These are phyloP conservation scores for Chanos chanos DNA, from an alignment of 2,797 vertebrate species.

Conservation along the genomic window DNA sequence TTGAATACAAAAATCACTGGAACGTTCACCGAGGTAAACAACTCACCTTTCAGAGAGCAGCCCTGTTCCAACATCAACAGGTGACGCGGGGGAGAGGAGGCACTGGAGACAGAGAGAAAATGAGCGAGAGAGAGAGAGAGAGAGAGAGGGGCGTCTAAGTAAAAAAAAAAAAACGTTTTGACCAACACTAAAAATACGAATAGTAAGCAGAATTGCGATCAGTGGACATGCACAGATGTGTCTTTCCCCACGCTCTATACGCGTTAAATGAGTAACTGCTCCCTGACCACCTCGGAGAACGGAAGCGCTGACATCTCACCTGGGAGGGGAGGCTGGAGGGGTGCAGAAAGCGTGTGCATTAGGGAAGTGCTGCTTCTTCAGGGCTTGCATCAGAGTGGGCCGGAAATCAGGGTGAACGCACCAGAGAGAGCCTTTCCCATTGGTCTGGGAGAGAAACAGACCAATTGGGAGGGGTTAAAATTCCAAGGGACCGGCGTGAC, in stretches of 20 bases:
- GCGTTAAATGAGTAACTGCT: no score
- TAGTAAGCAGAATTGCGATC: neutral
- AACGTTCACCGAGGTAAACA: constrained; percentile 10
- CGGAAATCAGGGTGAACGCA: constrained; percentile 97
- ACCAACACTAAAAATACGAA: neutral
- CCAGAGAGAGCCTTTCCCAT: constrained; percentile 98
- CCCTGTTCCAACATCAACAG: constrained; percentile 82
- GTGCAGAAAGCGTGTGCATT: constrained; percentile 89
- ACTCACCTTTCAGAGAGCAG: constrained; percentile 92
- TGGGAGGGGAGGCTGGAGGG: constrained; percentile 87
- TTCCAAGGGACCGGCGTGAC: constrained; percentile 29
- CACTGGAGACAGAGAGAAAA: constrained; percentile 71
- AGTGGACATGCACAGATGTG: no score
- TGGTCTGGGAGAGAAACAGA: constrained; percentile 73
- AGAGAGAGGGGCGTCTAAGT: neutral
- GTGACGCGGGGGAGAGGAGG: constrained; percentile 89
- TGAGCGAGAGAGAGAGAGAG: neutral
- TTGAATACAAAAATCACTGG: constrained; percentile 16
- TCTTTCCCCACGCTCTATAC: no score
- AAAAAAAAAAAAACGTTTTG: neutral
- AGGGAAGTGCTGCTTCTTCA: constrained; percentile 96
- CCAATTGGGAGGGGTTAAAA: constrained; percentile 30
- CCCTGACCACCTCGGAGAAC: neutral
- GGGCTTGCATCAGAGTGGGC: constrained; percentile 93
- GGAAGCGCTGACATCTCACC: constrained; percentile 62